Base-by-base conservation (phyloP, 1,140 invertebrate species). In the Ericerus pela region DNA sequence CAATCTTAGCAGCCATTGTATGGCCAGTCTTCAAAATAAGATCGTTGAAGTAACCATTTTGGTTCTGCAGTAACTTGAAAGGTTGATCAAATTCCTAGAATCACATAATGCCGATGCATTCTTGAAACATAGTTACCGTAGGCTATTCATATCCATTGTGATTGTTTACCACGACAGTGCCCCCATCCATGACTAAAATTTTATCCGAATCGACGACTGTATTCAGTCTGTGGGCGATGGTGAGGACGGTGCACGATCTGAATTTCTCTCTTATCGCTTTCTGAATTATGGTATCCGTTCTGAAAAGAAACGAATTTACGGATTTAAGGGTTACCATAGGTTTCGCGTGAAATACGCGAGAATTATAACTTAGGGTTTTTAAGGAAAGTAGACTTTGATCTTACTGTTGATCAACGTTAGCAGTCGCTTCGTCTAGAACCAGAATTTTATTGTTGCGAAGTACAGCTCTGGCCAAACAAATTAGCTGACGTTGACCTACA, bases 161-260 rank as follows among this genome's bases (percentile, higher is more conserved):
- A n/a, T n/a, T n/a, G 62, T 61, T 61, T 51, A 63, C 62, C 30
- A 71, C 71, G 16, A 77, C 67, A 20, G 67, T 65, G 2, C 80
- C 80, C n/a, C 68, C 71, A 64, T 80, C 78, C 73, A 92, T 75
- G 1, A 91, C 86, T 54, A 91, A 65, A 1, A 90, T 77, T 58
- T 74, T 82, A 61, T 85, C 83, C 11, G 84, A 89, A 71, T 96
- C 90, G 78, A 96, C 79, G 56, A 96, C 93, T 29, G 91, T 96
- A 68, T 95, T 92, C 41, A 96, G 77, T 26, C 92, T 79, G 72
- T 96, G 92, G 38, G 92, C 93, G 68, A 96, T 96, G 0, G 92
- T 96, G 27, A 96, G 75, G 41, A 96, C 83, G 16, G 92, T 96
- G 69, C 88, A 90, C 58, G 86, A 76, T 61, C 76, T 79, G 68